Conservation (phyloP, 1,140 invertebrate species). For the Pogonomyrmex barbatus region DNA sequence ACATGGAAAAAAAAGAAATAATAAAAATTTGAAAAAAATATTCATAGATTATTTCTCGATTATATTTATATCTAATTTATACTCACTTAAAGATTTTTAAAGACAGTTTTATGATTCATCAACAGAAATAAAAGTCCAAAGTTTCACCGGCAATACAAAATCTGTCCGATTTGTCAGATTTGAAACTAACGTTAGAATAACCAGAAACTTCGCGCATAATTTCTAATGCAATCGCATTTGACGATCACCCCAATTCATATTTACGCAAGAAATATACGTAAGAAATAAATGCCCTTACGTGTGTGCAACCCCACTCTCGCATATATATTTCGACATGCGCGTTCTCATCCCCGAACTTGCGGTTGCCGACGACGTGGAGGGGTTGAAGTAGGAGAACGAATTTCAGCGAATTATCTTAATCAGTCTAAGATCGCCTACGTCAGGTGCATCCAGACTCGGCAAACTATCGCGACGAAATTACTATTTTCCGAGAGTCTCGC, state of each 20-base stretch:
- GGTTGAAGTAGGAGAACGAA: conserved; percentile 44
- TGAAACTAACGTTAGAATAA: conserved; percentile 14
- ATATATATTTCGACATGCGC: conserved; percentile 30
- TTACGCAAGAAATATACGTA: neutral
- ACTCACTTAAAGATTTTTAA: neutral
- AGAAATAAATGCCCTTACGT: neutral
- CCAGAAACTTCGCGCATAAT: neutral
- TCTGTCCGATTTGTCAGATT: neutral
- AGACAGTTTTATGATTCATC: neutral
- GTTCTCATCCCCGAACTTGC: conserved; percentile 7
- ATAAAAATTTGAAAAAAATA: neutral
- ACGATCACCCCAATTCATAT: neutral
- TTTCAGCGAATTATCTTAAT: conserved; percentile 60
- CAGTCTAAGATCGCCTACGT: conserved; percentile 55
- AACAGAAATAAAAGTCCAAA: neutral
- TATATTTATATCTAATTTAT: neutral
- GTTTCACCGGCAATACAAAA: neutral
- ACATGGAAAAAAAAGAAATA: neutral
- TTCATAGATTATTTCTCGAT: neutral
- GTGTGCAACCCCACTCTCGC: neutral
- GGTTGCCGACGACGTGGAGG: conserved; percentile 21
- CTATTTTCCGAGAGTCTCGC: conserved; percentile 20
- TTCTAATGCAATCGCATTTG: conserved; percentile 22
- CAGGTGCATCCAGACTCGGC: conserved; percentile 41
- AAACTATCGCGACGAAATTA: conserved; percentile 36